phyloP scores from a whole-genome alignment of 2,113 vertebrate species.

The Mesitornis unicolor region DNA sequence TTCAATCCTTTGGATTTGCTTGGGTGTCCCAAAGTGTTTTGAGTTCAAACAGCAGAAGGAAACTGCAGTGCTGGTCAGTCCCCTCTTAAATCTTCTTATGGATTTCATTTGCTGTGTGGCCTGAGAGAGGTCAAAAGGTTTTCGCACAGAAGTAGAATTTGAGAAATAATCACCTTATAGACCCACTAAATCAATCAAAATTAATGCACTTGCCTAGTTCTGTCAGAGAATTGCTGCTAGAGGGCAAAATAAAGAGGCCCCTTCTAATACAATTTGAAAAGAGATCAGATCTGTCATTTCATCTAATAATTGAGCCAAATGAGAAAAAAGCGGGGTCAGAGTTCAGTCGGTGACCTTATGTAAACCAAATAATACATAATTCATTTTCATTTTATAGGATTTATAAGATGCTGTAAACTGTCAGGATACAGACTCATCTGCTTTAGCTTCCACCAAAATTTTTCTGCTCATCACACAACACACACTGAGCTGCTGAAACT shows the following conservation, averaged over 20 bases:
- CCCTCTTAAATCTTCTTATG: conserved; percentile 87
- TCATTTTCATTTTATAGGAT: conserved; percentile 80
- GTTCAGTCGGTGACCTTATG: conserved; percentile 78
- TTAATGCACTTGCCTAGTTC: conserved; percentile 88
- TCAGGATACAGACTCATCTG: conserved; percentile 48
- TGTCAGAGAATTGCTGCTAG: conserved; percentile 85
- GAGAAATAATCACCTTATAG: conserved; percentile 91
- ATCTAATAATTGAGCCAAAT: conserved; percentile 91
- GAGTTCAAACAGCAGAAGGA: conserved; percentile 76
- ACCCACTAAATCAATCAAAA: conserved; percentile 95
- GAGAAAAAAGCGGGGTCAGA: conserved; percentile 81
- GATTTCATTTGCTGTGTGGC: conserved; percentile 90
- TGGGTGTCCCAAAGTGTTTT: conserved; percentile 71
- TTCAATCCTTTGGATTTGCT: conserved; percentile 70
- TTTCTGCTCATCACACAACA: neutral
- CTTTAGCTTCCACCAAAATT: conserved; percentile 12
- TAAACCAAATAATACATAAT: conserved; percentile 80
- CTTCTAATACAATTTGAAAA: conserved; percentile 88
- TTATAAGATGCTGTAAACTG: conserved; percentile 73
- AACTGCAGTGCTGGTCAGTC: conserved; percentile 69
- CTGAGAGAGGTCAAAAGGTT: conserved; percentile 92
- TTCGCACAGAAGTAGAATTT: conserved; percentile 85
- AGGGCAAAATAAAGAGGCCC: conserved; percentile 82
- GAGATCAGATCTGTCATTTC: conserved; percentile 92
- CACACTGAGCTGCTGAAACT: conserved; percentile 40